phyloP scores from a whole-genome alignment of 1,140 invertebrate species.

The Zaprionus vittiger region DNA sequence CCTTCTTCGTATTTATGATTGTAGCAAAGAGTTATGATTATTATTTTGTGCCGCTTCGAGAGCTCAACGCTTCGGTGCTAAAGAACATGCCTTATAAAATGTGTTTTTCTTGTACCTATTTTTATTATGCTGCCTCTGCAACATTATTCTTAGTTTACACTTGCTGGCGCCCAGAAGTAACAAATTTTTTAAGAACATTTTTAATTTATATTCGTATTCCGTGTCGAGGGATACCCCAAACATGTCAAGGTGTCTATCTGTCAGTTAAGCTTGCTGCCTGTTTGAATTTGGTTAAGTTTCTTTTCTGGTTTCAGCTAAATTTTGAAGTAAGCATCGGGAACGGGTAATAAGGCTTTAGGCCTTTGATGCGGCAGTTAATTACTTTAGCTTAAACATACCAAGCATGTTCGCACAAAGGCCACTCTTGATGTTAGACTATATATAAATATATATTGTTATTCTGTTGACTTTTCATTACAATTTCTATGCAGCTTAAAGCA shows the following conservation, averaged over 20 bases:
- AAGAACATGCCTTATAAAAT: constrained; percentile 25
- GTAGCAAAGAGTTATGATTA: constrained; percentile 28
- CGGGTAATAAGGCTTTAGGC: not conserved
- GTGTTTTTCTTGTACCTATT: constrained; percentile 35
- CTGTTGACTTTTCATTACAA: constrained; percentile 7
- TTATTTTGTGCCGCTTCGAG: not conserved
- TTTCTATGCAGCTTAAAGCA: not conserved
- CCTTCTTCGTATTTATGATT: constrained; percentile 22
- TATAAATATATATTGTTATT: not conserved
- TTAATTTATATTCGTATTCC: constrained; percentile 18
- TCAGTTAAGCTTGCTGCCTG: not conserved
- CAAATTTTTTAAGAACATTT: constrained; percentile 2
- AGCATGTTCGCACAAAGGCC: not conserved
- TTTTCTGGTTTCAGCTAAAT: not conserved
- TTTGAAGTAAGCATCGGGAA: not conserved
- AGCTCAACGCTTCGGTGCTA: not conserved
- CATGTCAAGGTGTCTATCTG: constrained; percentile 5
- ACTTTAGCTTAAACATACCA: not conserved
- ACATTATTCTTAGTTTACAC: constrained; percentile 33
- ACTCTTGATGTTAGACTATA: not conserved
- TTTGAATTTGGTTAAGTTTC: not conserved
- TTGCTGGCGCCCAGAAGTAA: not conserved
- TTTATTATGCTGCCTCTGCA: constrained; percentile 9
- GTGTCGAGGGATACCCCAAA: not conserved
- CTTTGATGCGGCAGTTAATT: constrained; percentile 19